phyloP scores from a whole-genome alignment of 30 jellyfish, hydroid and myxozoan species.

The Chironex yamaguchii region DNA sequence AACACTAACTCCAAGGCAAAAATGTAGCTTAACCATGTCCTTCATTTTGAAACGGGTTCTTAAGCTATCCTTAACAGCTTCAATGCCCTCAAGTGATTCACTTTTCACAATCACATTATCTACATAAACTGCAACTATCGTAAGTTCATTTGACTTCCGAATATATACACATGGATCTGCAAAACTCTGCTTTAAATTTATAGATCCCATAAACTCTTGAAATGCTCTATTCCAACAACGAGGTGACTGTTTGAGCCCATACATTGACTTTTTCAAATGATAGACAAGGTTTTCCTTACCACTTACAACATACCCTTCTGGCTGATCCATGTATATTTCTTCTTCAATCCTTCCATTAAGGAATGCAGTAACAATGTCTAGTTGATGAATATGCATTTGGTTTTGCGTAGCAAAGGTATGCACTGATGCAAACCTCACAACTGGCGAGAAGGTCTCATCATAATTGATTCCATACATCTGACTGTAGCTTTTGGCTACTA shows the following conservation, averaged over 20 bases:
- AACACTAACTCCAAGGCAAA: constrained; percentile 28
- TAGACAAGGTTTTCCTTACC: not conserved
- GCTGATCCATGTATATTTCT: constrained; percentile 34
- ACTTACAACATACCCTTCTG: not conserved
- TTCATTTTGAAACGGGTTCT: not conserved
- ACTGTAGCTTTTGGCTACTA: constrained; percentile 18
- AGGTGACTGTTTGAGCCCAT: not conserved
- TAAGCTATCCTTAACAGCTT: too few relatives aligned
- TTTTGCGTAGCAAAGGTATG: constrained; percentile 36
- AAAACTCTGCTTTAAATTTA: not conserved
- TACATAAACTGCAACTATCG: not conserved
- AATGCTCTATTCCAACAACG: not conserved
- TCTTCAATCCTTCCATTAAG: too few relatives aligned
- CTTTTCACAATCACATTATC: not conserved
- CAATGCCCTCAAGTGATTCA: too few relatives aligned
- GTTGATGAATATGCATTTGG: constrained; percentile 25
- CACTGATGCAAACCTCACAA: constrained; percentile 10
- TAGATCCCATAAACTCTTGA: not conserved
- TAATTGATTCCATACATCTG: too few relatives aligned
- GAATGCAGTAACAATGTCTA: constrained; percentile 55
- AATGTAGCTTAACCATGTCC: constrained; percentile 1
- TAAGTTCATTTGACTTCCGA: not conserved
- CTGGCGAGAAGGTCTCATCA: constrained; percentile 27
- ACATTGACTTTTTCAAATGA: not conserved
- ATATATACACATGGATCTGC: constrained; percentile 10